Base-by-base conservation (phyloP, 2,888 invertebrate species). In the Drosophila quinaria region DNA sequence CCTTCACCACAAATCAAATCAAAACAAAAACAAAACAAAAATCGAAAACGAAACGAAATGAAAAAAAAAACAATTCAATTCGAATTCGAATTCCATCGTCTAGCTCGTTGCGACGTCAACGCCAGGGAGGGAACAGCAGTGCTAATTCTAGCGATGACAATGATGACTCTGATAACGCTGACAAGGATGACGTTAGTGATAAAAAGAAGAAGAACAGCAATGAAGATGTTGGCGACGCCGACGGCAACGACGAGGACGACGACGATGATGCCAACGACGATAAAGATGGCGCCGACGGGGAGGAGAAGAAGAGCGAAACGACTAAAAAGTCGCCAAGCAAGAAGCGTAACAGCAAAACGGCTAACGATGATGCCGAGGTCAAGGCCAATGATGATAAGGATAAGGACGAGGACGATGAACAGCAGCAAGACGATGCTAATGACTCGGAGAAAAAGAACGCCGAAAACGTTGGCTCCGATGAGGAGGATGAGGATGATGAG, bases 101-200 rank as follows among this genome's bases (percentile, higher is more conserved):
- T 83, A 92, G 92, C 91, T 92, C 92, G 75, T 91, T 92, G 85
- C 91, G 92, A 59, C 92, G 91, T 68, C 92, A 91, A 79, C 92
- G 91, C 78, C 86, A 90, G 80, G 90, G 78, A 72, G 88, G 87
- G 68, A 78, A 82, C 61, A 78, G 87, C 83, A 87, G 88, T 90
- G 78, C 87, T 84, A 80, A 91, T 86, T 83, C 89, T 77, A 83
- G 81, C 47, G 90, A 86, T 65, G 89, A 83, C 61, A 85, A 81
- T 78, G 83, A 85, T 63, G 80, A 77, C 75, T 83, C 88, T 61
- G 90, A 87, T 70, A 80, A 82, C 51, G 87, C 77, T 75, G 89
- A 81, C 71, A 84, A 80, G 73, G 89, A 87, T 56, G 86, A 77
- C 33, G 82, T 74, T 47, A 70, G 74, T 65, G 88, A 88, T 82